phyloP scores from a whole-genome alignment of 2,797 vertebrate species.

The Coracias cyanogaster region DNA sequence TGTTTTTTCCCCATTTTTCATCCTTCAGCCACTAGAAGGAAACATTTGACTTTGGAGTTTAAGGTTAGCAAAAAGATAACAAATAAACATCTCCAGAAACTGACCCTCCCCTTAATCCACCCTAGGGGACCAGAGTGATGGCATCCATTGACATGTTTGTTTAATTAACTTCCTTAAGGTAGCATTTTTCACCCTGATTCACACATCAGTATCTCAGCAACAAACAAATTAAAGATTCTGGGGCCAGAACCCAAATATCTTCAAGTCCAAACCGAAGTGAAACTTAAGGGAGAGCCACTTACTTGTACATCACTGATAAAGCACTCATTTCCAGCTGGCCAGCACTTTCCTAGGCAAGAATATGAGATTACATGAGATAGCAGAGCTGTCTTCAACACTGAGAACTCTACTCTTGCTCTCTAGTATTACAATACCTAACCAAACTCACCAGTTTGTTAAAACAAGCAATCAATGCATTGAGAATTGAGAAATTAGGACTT shows the following conservation, averaged over 20 bases:
- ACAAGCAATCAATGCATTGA: neutral
- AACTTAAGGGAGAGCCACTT: slow-evolving; percentile 34
- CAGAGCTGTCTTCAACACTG: neutral
- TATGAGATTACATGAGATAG: neutral
- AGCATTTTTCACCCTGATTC: neutral
- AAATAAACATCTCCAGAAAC: neutral
- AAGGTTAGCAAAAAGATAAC: neutral
- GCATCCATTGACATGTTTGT: accelerated
- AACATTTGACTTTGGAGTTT: neutral
- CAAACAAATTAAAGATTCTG: neutral
- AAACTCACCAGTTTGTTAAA: neutral
- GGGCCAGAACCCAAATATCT: neutral
- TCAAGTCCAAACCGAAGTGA: neutral
- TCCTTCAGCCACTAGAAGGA: neutral
- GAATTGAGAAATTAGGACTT: neutral
- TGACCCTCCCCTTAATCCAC: neutral
- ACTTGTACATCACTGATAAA: slow-evolving; percentile 92
- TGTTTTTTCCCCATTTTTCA: neutral
- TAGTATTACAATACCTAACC: neutral
- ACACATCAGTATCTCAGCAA: neutral
- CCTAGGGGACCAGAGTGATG: neutral
- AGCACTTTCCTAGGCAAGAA: slow-evolving; percentile 88
- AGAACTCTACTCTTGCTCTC: neutral
- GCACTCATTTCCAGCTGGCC: slow-evolving; percentile 94
- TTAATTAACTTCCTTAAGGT: neutral